These are phyloP conservation scores for Tiliacea aurago DNA, from an alignment of 2,888 invertebrate genomes.

Conservation along the genomic window DNA sequence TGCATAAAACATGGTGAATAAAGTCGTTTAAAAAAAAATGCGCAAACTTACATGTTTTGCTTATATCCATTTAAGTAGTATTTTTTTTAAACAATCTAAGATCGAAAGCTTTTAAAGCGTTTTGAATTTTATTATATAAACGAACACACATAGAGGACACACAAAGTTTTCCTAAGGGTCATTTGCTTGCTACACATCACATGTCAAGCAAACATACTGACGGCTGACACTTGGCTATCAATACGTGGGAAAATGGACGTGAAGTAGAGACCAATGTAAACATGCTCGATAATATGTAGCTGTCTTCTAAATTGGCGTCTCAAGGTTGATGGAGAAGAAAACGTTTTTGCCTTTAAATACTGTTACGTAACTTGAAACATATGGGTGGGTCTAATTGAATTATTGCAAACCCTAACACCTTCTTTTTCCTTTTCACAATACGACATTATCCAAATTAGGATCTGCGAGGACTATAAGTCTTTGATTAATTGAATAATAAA, in stretches of 20 bases:
- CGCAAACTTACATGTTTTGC: too few relatives aligned
- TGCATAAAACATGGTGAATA: too few relatives aligned
- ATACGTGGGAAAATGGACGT: constrained; percentile 32
- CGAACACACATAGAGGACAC: too few relatives aligned
- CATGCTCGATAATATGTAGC: constrained; percentile 14
- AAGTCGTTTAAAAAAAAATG: too few relatives aligned
- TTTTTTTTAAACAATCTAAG: too few relatives aligned
- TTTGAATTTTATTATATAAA: too few relatives aligned
- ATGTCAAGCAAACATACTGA: constrained; percentile 36
- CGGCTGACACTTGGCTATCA: constrained; percentile 40
- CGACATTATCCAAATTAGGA: constrained; percentile 10
- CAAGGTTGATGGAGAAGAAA: constrained; percentile 35
- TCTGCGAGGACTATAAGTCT: constrained; percentile 8
- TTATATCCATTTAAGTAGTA: too few relatives aligned
- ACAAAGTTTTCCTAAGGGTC: constrained; percentile 10
- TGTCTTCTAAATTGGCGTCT: constrained; percentile 32
- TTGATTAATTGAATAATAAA: constrained; percentile 19
- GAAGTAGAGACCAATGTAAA: constrained; percentile 32
- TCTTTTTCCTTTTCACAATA: constrained; percentile 22
- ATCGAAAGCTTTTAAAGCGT: too few relatives aligned
- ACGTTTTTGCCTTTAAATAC: constrained; percentile 1
- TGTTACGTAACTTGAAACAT: constrained; percentile 21
- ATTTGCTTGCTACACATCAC: constrained; percentile 26
- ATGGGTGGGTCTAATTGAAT: constrained; percentile 20
- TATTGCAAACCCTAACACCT: constrained; percentile 26